These are phyloP conservation scores for Malurus elegans DNA, from an alignment of 2,113 vertebrate species.

Conservation along the genomic window DNA sequence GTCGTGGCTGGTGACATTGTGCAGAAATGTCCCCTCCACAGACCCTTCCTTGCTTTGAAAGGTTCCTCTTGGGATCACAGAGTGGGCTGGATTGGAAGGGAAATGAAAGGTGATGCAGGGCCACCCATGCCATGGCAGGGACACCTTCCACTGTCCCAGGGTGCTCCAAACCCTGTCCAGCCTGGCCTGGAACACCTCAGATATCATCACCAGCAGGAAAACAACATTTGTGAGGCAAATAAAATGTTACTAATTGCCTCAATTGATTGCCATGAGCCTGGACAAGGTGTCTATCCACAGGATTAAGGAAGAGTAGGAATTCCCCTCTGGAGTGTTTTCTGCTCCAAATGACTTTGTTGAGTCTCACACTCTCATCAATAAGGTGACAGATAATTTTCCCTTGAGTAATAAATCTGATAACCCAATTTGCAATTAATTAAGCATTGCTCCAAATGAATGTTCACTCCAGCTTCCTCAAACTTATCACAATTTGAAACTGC, in stretches of 20 bases:
- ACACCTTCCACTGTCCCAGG: background rate
- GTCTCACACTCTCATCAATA: background rate
- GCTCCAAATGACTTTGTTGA: background rate
- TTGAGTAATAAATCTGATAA: background rate
- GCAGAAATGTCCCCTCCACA: background rate
- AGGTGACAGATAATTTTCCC: background rate
- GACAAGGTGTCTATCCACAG: background rate
- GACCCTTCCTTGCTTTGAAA: background rate
- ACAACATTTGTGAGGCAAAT: background rate
- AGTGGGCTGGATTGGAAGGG: background rate
- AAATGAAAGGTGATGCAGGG: background rate
- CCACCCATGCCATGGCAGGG: background rate
- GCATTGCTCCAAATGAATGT: background rate
- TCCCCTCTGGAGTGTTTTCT: background rate
- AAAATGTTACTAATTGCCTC: background rate
- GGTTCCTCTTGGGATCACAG: background rate
- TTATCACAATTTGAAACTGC: background rate
- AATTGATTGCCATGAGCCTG: background rate
- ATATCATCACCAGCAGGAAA: background rate
- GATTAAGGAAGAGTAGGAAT: background rate
- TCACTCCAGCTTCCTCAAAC: background rate
- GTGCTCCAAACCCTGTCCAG: background rate
- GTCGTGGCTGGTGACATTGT: background rate
- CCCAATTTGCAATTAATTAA: slow-evolving; percentile 18
- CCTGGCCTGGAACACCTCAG: background rate